Base-by-base conservation (phyloP, 2,113 vertebrate genomes). In the Barbus barbus region DNA sequence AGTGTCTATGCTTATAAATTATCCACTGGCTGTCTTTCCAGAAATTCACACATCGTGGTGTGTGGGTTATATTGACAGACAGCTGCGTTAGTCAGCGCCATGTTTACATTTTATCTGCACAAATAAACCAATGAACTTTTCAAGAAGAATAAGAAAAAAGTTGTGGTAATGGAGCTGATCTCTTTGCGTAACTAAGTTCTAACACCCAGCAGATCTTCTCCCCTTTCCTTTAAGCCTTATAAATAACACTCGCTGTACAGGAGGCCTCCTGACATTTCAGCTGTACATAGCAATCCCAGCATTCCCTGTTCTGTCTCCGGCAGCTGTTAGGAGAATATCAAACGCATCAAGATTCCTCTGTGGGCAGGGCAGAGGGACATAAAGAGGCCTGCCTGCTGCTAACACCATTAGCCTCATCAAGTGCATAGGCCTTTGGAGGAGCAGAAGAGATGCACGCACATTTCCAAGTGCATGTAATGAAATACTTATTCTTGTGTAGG, bases 301-400 rank as follows among this genome's bases (percentile, higher is more conserved):
- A 87, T 89, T 83, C 90, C 89, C 87, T 85, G 83, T 86, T 84
- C 85, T 86, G 80, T 86, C 88, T 84, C 71, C 22, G 82, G 83
- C 91, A 90, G 91, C 91, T 92, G 90, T 89, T 89, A 87, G 85
- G 86, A 84, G 86, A 88, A 88, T 88, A 92, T 90, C 90, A 90
- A 89, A 83, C 83, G 80, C 84, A 89, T 90, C 84, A 86, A 86
- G 89, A 88, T 88, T 88, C 85, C 88, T 75, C 75, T 79, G 83
- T 82, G 73, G 41, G 51, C 61, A 33, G 80, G 48, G 26, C 46
- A 22, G 44, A 36, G 33, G 53, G 33, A 38, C 36, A 69, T 36
- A 26, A 9, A 71, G 74, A 74, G 36, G 60, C 65, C 53, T 78
- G 78, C 56, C 44, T 67, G 74, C 75, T 69, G 51, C 65, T 71